phyloP scores from a whole-genome alignment of 2,888 invertebrate species.

The Napeogenes sylphis region DNA sequence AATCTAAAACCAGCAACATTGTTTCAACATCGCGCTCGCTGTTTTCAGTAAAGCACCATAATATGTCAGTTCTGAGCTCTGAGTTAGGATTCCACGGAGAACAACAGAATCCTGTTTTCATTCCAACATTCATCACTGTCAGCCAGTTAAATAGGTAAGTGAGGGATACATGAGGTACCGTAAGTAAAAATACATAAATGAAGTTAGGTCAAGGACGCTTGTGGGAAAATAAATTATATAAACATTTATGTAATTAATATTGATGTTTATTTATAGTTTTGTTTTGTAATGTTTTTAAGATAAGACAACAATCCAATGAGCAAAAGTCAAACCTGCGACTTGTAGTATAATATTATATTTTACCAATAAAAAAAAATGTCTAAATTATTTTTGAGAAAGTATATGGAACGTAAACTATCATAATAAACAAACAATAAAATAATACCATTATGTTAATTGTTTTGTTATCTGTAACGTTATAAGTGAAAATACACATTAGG shows the following conservation, averaged over 20 bases:
- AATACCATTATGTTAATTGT: no score
- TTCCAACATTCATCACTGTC: conserved; percentile 5
- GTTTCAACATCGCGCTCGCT: conserved; percentile 4
- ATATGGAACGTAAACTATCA: no score
- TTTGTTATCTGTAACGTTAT: no score
- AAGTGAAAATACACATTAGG: no score
- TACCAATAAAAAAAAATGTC: no score
- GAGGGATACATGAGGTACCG: neutral
- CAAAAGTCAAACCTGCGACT: no score
- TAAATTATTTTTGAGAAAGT: no score
- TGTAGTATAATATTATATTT: no score
- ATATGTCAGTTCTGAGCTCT: conserved; percentile 6
- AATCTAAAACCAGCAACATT: conserved; percentile 8
- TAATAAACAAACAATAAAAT: no score
- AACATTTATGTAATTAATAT: neutral
- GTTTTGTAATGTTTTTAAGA: no score
- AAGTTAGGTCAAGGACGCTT: neutral
- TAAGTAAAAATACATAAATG: neutral
- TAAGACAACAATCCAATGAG: no score
- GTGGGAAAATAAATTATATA: neutral
- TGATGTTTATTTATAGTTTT: neutral
- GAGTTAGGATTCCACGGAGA: conserved; percentile 7
- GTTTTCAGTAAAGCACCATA: conserved; percentile 5
- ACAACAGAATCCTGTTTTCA: conserved; percentile 8
- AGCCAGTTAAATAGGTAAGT: conserved; percentile 5